phyloP scores from a whole-genome alignment of 2,888 invertebrate genomes.

The Ochropleura leucogaster region DNA sequence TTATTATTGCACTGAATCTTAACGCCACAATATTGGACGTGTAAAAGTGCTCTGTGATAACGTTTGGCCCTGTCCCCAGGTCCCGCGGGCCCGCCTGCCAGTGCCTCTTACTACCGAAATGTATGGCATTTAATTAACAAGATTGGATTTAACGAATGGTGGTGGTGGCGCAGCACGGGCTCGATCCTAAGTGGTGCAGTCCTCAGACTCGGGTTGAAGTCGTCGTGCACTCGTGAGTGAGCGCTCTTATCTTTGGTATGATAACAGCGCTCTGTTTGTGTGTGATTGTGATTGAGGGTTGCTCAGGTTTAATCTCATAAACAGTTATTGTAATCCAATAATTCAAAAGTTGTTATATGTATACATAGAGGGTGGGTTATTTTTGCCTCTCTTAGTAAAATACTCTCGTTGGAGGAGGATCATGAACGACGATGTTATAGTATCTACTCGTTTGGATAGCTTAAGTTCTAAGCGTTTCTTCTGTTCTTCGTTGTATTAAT shows the following conservation, averaged over 20 bases:
- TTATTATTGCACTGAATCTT: slow-evolving; percentile 59
- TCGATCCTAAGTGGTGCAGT: not conserved
- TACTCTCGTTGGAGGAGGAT: too few relatives aligned
- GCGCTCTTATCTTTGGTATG: not conserved
- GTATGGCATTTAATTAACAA: slow-evolving; percentile 73
- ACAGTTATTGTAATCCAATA: not conserved
- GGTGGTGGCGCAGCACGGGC: slow-evolving; percentile 20
- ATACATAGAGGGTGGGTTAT: not conserved
- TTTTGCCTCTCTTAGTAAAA: not conserved
- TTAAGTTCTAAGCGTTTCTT: not conserved
- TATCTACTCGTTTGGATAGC: not conserved
- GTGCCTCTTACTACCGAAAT: slow-evolving; percentile 69
- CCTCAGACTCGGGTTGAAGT: too few relatives aligned
- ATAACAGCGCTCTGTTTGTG: slow-evolving; percentile 1
- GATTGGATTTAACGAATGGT: slow-evolving; percentile 59
- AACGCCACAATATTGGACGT: slow-evolving; percentile 35
- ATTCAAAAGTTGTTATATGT: not conserved
- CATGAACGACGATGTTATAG: not conserved
- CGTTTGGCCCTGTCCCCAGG: slow-evolving; percentile 5
- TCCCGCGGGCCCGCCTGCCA: not conserved
- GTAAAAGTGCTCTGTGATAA: slow-evolving; percentile 33
- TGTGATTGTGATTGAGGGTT: not conserved
- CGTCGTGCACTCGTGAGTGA: too few relatives aligned
- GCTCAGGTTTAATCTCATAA: not conserved
- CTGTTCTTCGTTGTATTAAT: not conserved